Conservation (phyloP, 1,140 invertebrate species). For the Eufriesea mexicana region DNA sequence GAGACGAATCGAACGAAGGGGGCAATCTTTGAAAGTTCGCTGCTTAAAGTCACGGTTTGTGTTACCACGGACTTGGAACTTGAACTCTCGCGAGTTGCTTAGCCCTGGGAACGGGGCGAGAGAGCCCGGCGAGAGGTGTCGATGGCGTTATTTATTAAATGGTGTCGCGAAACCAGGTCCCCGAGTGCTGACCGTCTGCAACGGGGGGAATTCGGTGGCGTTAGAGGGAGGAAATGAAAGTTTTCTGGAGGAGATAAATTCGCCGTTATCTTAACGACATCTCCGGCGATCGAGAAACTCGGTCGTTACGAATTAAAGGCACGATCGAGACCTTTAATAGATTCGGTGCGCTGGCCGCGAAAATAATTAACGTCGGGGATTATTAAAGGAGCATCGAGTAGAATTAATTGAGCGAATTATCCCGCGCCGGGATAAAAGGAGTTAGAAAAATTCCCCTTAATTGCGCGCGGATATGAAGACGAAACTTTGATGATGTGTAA, state of each 20-base stretch:
- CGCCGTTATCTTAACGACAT: constrained; percentile 42
- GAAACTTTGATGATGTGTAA: constrained; percentile 22
- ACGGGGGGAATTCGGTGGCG: no score
- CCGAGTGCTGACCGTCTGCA: not conserved
- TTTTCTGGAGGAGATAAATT: constrained; percentile 32
- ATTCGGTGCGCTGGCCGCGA: not conserved
- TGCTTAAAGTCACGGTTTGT: not conserved
- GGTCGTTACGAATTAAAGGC: constrained; percentile 3
- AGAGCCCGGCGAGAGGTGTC: not conserved
- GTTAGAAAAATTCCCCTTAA: not conserved
- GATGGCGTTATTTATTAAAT: constrained; percentile 41
- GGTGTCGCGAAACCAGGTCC: not conserved
- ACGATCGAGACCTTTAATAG: constrained; percentile 13
- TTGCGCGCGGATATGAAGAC: constrained; percentile 10
- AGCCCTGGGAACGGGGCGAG: not conserved
- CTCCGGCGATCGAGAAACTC: not conserved
- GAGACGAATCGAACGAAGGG: not conserved
- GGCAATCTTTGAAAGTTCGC: not conserved
- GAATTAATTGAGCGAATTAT: constrained; percentile 36
- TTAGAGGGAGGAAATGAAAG: constrained; percentile 24
- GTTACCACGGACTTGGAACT: not conserved
- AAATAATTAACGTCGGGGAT: constrained; percentile 17
- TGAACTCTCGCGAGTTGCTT: not conserved
- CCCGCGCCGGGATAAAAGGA: not conserved
- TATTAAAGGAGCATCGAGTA: not conserved